Conservation (phyloP, 2,888 invertebrate genomes). For the Digitonthophagus gazella region DNA sequence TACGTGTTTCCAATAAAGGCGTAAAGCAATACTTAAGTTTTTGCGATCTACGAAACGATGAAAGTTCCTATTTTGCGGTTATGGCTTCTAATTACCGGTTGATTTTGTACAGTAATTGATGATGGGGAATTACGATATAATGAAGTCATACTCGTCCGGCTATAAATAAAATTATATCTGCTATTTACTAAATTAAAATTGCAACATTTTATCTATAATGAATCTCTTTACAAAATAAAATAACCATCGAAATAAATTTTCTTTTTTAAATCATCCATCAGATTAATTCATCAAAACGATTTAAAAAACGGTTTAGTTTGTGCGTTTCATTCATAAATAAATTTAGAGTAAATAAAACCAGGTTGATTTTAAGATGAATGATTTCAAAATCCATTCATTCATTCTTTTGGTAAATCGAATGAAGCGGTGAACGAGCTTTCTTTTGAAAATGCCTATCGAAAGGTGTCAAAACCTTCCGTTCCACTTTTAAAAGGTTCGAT, state of each 20-base stretch:
- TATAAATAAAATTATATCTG: neutral
- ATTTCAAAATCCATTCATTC: neutral
- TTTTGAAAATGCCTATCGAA: neutral
- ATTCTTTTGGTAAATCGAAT: neutral
- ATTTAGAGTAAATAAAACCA: too few species aligned
- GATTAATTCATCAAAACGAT: too few species aligned
- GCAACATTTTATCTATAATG: neutral
- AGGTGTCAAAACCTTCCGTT: neutral
- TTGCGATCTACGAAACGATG: neutral
- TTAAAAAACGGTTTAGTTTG: too few species aligned
- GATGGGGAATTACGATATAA: neutral
- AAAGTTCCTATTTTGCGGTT: neutral
- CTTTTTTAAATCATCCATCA: too few species aligned
- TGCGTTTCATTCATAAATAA: too few species aligned
- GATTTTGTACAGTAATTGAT: neutral
- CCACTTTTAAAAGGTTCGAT: neutral
- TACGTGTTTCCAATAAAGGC: neutral
- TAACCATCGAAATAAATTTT: too few species aligned
- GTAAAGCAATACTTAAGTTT: neutral
- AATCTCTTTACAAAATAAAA: neutral
- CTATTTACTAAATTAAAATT: neutral
- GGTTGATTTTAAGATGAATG: too few species aligned
- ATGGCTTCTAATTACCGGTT: neutral
- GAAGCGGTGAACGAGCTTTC: neutral
- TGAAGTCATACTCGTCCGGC: neutral